Evolutionary conservation across 2,888 invertebrate genomes (phyloP).

Genomic region (Biston betularia): DNA sequence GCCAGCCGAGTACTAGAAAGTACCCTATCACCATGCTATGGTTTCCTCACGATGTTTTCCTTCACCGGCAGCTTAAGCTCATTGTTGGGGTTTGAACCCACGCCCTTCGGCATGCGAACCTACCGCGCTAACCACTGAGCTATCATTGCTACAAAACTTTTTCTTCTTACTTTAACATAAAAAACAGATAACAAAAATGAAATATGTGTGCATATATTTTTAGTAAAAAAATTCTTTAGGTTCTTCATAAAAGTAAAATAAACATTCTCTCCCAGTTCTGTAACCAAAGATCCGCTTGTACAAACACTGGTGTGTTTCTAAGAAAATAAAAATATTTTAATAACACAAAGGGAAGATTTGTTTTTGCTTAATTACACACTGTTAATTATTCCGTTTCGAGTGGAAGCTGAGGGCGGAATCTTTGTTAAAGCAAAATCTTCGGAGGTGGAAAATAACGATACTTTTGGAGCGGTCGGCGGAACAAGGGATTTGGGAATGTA

Average conservation of each 20-base stretch:
- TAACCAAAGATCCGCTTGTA: constrained; percentile 13
- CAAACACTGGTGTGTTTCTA: constrained; percentile 31
- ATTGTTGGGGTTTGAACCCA: no score
- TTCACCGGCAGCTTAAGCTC: no score
- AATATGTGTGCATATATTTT: no score
- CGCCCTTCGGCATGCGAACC: no score
- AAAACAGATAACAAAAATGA: neutral
- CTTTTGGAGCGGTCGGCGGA: constrained; percentile 1
- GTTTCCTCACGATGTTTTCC: no score
- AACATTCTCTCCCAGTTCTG: neutral
- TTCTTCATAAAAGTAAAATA: neutral
- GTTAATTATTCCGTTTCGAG: constrained; percentile 43
- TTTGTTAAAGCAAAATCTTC: constrained; percentile 22
- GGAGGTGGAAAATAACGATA: constrained; percentile 18
- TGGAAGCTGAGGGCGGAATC: constrained; percentile 19
- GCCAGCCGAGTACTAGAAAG: no score
- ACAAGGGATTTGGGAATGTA: constrained; percentile 12
- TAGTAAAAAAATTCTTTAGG: neutral
- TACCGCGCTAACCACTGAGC: no score
- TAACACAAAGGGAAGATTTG: constrained; percentile 40
- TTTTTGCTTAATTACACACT: constrained; percentile 41
- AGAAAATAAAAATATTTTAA: constrained; percentile 36
- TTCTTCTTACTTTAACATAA: neutral
- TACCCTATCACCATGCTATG: no score
- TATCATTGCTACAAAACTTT: no score